These are phyloP conservation scores for Lithophane socia DNA, from an alignment of 2,888 invertebrate species.

Conservation along the genomic window DNA sequence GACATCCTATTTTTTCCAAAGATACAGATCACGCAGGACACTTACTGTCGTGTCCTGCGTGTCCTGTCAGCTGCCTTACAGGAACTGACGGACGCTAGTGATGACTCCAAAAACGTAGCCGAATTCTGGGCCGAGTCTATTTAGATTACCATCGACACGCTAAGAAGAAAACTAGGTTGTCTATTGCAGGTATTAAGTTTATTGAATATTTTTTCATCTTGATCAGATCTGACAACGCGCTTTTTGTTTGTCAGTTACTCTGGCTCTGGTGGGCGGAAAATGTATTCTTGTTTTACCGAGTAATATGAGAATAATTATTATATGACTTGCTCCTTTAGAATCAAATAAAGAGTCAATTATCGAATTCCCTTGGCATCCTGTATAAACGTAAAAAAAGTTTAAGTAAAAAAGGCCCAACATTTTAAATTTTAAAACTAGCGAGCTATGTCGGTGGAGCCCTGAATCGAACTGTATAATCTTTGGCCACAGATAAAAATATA, in stretches of 20 bases:
- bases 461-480: constrained; percentile 53
- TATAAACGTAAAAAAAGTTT: background rate
- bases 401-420: constrained; percentile 17
- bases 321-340: background rate
- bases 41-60: too few species aligned
- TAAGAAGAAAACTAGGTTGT: background rate
- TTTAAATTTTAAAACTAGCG: constrained; percentile 58
- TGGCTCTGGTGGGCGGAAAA: background rate
- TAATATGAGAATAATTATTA: background rate
- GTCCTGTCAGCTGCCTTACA: too few species aligned
- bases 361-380: background rate
- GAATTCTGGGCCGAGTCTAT: too few species aligned
- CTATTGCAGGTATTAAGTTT: too few species aligned
- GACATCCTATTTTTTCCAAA: background rate
- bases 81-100: too few species aligned
- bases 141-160: too few species aligned
- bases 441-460: constrained; percentile 25
- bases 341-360: background rate
- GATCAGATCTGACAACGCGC: background rate
- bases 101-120: too few species aligned
- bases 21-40: too few species aligned
- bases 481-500: constrained; percentile 54
- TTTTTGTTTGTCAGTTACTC: background rate
- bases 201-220: too few species aligned
- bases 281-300: background rate